phyloP scores from a whole-genome alignment of 2,888 invertebrate genomes.

The Epinotia nisella region DNA sequence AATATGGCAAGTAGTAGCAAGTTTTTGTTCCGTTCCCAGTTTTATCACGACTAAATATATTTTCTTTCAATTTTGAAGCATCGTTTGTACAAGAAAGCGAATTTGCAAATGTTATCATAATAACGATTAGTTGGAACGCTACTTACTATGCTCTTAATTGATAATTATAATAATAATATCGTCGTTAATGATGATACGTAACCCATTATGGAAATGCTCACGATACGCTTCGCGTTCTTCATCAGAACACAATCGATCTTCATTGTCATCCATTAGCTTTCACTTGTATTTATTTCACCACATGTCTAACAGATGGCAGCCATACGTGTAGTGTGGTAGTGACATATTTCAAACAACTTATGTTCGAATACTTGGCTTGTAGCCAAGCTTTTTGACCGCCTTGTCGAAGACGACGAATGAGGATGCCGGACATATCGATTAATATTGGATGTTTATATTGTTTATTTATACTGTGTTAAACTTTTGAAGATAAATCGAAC shows the following conservation, averaged over 20 bases:
- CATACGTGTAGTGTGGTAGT: slow-evolving; percentile 35
- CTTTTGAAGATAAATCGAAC: slow-evolving; percentile 19
- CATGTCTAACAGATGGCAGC: slow-evolving; percentile 27
- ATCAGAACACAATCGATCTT: slow-evolving; percentile 23
- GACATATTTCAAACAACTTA: slow-evolving; percentile 45
- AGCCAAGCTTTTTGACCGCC: slow-evolving; percentile 36
- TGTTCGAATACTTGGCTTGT: slow-evolving; percentile 20
- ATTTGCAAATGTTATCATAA: neutral
- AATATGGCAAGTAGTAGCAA: neutral
- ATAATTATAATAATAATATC: neutral
- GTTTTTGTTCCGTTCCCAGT: neutral
- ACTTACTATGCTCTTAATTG: neutral
- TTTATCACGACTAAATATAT: neutral
- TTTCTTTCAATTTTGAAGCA: neutral
- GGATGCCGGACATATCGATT: slow-evolving; percentile 25
- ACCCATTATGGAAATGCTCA: slow-evolving; percentile 4
- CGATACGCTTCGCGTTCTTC: neutral
- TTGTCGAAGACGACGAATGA: slow-evolving; percentile 29
- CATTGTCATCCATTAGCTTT: slow-evolving; percentile 34
- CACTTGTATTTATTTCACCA: slow-evolving; percentile 35
- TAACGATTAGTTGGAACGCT: neutral
- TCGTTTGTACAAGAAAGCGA: neutral
- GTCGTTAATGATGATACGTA: slow-evolving; percentile 6
- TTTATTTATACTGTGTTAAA: slow-evolving; percentile 13
- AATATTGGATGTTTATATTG: slow-evolving; percentile 33